Evolutionary conservation across 2,797 vertebrate genomes (phyloP).

Genomic region (Mormyrus hasselquistii): DNA sequence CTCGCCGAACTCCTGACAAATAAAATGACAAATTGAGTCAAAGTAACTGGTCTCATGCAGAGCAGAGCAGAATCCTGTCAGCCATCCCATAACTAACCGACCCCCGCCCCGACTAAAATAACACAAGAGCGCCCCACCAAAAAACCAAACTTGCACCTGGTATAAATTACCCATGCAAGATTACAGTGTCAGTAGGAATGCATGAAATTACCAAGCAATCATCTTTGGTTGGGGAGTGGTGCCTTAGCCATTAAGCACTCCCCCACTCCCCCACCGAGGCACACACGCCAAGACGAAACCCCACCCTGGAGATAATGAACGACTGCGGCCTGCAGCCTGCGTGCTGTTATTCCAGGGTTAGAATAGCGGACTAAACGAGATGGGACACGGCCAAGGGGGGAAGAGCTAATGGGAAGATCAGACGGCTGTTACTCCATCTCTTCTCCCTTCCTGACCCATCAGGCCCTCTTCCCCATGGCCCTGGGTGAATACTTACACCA

Average conservation of each 20-base stretch:
- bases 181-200: constrained; percentile 4
- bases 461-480: background rate
- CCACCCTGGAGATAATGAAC: background rate
- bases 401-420: background rate
- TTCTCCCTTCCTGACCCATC: background rate
- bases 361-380: background rate
- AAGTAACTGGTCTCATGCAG: background rate
- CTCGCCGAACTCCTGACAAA: background rate
- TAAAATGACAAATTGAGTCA: background rate
- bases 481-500: background rate
- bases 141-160: constrained; percentile 14
- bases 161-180: background rate
- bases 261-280: background rate
- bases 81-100: background rate
- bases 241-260: background rate
- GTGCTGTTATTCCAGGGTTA: background rate
- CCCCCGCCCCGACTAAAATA: background rate
- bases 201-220: constrained; percentile 14
- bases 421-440: background rate
- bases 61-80: background rate
- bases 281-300: background rate
- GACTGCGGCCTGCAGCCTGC: background rate
- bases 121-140: background rate
- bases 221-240: background rate
- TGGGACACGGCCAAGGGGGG: background rate